A percentile compares a stretch with the other conserved stretches of the same genome.
Evolutionary conservation across 1,140 invertebrate genomes (phyloP).

Genomic region (Coptotermes formosanus): DNA sequence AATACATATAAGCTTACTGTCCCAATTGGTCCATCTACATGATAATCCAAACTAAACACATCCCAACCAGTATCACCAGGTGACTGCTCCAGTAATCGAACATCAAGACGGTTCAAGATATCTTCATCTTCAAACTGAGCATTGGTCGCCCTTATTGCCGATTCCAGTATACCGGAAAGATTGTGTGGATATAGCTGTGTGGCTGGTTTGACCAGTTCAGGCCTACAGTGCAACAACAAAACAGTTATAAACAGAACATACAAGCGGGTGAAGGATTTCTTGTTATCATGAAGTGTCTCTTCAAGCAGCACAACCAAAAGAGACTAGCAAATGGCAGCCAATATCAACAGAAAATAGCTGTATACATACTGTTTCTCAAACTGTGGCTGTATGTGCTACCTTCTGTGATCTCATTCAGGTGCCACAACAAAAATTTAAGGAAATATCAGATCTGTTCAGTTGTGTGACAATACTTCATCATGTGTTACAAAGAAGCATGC

Average conservation of each 20-base stretch:
- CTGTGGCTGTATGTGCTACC: too few species aligned
- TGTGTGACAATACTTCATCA: too few species aligned
- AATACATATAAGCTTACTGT: constrained; percentile 57
- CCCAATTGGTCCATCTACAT: constrained; percentile 88
- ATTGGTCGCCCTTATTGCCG: constrained; percentile 90
- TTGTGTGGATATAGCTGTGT: constrained; percentile 84
- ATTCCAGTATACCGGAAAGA: constrained; percentile 84
- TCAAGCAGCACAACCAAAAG: too few species aligned
- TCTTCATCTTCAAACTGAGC: constrained; percentile 91
- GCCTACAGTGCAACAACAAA: constrained; percentile 46
- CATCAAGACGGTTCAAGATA: constrained; percentile 83
- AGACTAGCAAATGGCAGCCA: too few species aligned
- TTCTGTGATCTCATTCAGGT: too few species aligned
- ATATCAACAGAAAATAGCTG: too few species aligned
- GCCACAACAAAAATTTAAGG: too few species aligned
- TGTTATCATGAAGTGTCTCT: not conserved
- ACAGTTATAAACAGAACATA: not conserved
- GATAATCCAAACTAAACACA: constrained; percentile 91
- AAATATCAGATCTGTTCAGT: too few species aligned
- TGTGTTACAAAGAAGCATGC: too few species aligned
- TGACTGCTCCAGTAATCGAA: constrained; percentile 73
- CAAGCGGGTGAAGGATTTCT: not conserved
- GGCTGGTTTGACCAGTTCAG: constrained; percentile 88
- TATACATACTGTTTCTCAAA: too few species aligned
- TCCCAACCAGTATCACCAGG: constrained; percentile 93